Base-by-base conservation (phyloP, 2,888 invertebrate species). In the Ferrisia virgata region DNA sequence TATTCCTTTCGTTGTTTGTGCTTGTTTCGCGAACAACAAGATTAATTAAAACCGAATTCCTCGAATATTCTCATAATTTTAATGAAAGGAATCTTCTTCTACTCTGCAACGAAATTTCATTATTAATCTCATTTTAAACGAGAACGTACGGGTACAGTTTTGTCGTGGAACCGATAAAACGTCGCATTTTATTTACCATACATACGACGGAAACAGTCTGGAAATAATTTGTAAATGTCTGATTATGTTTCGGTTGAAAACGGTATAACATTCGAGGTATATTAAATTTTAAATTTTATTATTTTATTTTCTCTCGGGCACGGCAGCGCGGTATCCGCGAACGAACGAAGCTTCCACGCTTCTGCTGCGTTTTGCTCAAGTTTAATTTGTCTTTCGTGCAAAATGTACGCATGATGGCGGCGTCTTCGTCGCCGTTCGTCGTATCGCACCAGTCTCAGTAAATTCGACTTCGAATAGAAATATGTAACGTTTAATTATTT, bases 21-120 rank as follows among this genome's bases (percentile, higher is more conserved):
- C 72, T 82, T 72, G 72, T 82, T 69, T 82, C 43, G 69, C 82
- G 40, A 82, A 82, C 82, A 82, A 82, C 82, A 72, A 82, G 82
- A 82, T 82, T 82, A 82, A 82, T 82, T 82, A 82, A 82, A 72
- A 82, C 82, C 82, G 72, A 82, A 82, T 82, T 82, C 82, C 82
- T 82, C 76, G 69, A 82, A 82, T 82, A 82, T 82, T 82, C 82
- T 82, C 82, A 82, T 82, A 82, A 82, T 82, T 82, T 82, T 82
- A 82, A 82, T 82, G 69, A 82, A 82, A 82, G 82, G 82, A 82
- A 82, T 82, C 69, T 82, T 82, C 69, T 82, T 82, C 82, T 82
- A 82, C 82, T 40, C 72, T 72, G 64, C 82, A 79, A 53, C n/a
- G n/a, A 82, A 82, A 82, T 82, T 82, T 72, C 82, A 82, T 82